These are phyloP conservation scores for Rhagophthalmus giganteus DNA, from an alignment of 2,888 invertebrate genomes.

Conservation along the genomic window DNA sequence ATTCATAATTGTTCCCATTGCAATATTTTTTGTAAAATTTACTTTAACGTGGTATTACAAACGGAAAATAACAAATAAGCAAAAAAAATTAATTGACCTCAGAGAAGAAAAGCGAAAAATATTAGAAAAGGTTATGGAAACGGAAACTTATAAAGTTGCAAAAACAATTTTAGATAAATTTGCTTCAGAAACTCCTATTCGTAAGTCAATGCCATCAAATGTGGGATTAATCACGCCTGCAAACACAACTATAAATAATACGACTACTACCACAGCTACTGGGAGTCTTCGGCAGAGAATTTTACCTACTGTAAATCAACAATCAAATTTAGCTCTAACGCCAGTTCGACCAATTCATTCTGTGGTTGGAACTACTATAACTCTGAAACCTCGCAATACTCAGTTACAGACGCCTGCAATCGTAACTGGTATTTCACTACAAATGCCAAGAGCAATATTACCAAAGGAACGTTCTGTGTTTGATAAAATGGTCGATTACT, in stretches of 20 bases:
- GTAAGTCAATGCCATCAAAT: constrained; percentile 34
- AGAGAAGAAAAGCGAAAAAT: constrained; percentile 84
- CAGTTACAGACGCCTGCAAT: not conserved
- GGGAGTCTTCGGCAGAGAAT: not conserved
- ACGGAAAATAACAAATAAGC: constrained; percentile 77
- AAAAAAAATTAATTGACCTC: constrained; percentile 70
- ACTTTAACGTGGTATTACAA: constrained; percentile 88
- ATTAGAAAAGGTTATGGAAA: constrained; percentile 95
- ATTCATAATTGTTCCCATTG: constrained; percentile 75
- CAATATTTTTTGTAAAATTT: constrained; percentile 77
- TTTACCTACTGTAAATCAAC: not conserved
- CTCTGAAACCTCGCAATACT: not conserved
- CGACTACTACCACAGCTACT: not conserved
- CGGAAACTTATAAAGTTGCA: constrained; percentile 94
- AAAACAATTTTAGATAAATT: constrained; percentile 87
- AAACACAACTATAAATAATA: not conserved
- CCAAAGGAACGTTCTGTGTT: constrained; percentile 76
- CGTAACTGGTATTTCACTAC: constrained; percentile 40
- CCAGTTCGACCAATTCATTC: not conserved
- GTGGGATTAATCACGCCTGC: not conserved
- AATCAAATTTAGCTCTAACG: not conserved
- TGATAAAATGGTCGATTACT: constrained; percentile 89
- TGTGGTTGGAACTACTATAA: constrained; percentile 1
- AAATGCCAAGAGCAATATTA: constrained; percentile 71
- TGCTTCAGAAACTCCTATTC: constrained; percentile 65